Percentiles rank a stretch among this genome's conserved stretches.
Evolutionary conservation across 2,113 vertebrate genomes (phyloP).

Genomic region (Trinectes maculatus): DNA sequence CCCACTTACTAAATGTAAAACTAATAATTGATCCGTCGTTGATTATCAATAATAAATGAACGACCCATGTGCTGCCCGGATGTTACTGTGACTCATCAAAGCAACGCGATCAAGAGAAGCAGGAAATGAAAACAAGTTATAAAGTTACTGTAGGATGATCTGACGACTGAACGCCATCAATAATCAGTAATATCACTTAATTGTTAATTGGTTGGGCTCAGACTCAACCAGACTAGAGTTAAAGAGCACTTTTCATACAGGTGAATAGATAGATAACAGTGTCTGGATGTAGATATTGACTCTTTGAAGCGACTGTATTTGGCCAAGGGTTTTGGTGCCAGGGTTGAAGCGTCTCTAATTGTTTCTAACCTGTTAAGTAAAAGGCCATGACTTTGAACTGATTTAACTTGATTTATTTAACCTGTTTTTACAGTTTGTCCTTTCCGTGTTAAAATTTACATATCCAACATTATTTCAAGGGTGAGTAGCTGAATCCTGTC

Average conservation of each 20-base stretch:
- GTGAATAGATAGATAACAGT: too few relatives aligned
- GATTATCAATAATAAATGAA: not conserved
- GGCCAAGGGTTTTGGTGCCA: not conserved
- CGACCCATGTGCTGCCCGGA: not conserved
- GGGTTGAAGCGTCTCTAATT: not conserved
- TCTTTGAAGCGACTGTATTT: too few relatives aligned
- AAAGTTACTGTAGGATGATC: not conserved
- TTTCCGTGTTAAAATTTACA: constrained; percentile 95
- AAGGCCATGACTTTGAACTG: not conserved
- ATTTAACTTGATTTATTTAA: not conserved
- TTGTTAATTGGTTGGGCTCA: too few relatives aligned
- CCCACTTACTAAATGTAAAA: too few relatives aligned
- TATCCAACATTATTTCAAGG: constrained; percentile 98
- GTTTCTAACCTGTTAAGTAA: not conserved
- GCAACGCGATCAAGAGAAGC: not conserved
- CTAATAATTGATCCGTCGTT: not conserved
- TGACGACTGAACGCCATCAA: not conserved
- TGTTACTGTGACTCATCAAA: not conserved
- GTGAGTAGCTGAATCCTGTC: constrained; percentile 82
- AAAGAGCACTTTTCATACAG: too few relatives aligned
- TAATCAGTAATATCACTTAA: not conserved
- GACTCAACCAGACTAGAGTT: too few relatives aligned
- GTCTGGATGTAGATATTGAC: too few relatives aligned
- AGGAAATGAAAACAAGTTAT: not conserved
- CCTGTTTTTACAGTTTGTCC: constrained; percentile 88